Evolutionary conservation across 2,888 invertebrate genomes (phyloP), one percentile per base, ranked within the genome.

Genomic region (Caenorhabditis sp.): DNA sequence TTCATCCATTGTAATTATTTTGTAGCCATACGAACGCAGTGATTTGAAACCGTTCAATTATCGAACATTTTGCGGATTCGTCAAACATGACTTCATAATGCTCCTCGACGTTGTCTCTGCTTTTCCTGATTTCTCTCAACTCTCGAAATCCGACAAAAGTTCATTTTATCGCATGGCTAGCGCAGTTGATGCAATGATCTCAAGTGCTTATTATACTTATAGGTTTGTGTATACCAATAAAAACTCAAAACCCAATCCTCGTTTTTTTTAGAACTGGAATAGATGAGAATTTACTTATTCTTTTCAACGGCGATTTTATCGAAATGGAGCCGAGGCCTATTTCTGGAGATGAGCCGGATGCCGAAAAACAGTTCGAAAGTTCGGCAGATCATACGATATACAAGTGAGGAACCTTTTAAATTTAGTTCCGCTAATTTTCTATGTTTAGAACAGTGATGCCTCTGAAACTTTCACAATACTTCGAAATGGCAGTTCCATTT

Each of bases 21-120:
- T 59, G 68, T 31, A 81, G 81, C 81, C 81, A 0, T 81, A 71
- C 64, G 70, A 78, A 67, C 49, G 66, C 2, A 54, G 68, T 23
- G 72, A 78, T 31, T 58, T 81, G 58, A 77, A 78, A 52, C 62
- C 65, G 43, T 81, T 78, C 67, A 58, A 76, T 52, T 77, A 63
- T 63, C 67, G 70, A 62, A 76, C 75, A 0, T 81, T 78, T 53
- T 70, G 65, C 43, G 81, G 78, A 52, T 76, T 77, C 38, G 72
- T 70, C 12, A 78, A 78, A 56, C 75, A 73, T 12, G 81, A 81
- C 36, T 78, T 81, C 50, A 68, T 77, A 3, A 81, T 81, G 81
- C 63, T 81, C 20, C 71, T 77, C 36, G 81, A 81, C 43, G 78
- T 71, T 65, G 70, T 70, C n/a, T 75, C 67, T 49, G 66, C 70